Evolutionary conservation across 2,888 invertebrate species (phyloP), one percentile per base, ranked within the genome.

Genomic region (Chaetogeoica ovagalla): DNA sequence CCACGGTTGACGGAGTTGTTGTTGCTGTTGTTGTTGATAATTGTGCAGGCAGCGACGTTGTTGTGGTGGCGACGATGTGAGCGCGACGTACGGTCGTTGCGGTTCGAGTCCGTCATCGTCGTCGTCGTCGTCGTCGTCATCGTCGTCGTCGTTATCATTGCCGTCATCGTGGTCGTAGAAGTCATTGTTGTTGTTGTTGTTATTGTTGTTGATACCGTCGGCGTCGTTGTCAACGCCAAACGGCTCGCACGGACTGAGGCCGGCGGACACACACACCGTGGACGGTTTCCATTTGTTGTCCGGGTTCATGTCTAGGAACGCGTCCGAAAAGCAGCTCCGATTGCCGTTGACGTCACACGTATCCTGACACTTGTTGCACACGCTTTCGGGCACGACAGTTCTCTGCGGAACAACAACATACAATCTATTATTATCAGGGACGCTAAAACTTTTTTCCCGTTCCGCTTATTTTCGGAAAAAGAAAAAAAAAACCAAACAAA

Each of bases 341-440:
- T 79, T 79, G 5, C 63, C 79, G 69, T 79, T 71, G 21, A 55
- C 23, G 39, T 79, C 79, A 8, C 70, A 84, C 15, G 84, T 83
- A n/a, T 84, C 84, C 30, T 83, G 82, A 19, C 84, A 84, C 57
- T 87, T 87, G 82, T 89, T 89, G 19, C 91, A 87, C 2, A 91
- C 87, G 83, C 90, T 90, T 84, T 92, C 91, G 83, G 92, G 88
- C 82, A 91, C 88, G 4, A 91, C 89, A 90, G 94, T 94, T 86
- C 94, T 94, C 84, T 94, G 93, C 7, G 92, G 92, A 94, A 94
- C 57, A 91, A 23, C 13, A 60, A 23, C 60, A 13, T 60, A 11
- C 5, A 52, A 52, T 9, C 30, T 30, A 30, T 30, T 4, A 30
- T 4, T 30, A 30, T 30, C 30, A 30, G 30, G 30, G 30, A 30